Conservation (phyloP, 2,888 invertebrate species). For the Pachycephus smyrnensis region DNA sequence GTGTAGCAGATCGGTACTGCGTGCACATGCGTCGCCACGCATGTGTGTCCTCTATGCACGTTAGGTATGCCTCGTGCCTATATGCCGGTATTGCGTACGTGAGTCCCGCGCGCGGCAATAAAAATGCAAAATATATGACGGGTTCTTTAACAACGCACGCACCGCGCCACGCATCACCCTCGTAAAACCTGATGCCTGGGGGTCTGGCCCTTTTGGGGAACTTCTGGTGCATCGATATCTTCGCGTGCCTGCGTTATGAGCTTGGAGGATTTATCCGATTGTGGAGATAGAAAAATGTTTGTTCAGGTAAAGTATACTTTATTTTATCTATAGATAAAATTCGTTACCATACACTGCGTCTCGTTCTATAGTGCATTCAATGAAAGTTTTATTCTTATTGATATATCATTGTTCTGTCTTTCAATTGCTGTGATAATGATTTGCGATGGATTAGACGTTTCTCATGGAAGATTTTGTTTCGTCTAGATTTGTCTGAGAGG, state of each 20-base stretch:
- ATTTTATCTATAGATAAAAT: too few relatives aligned
- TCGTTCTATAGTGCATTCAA: background rate
- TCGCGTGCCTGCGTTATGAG: background rate
- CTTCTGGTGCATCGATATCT: conserved; percentile 6
- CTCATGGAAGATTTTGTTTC: background rate
- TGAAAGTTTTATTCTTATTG: background rate
- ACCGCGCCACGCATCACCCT: conserved; percentile 32
- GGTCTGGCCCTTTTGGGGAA: background rate
- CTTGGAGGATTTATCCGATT: background rate
- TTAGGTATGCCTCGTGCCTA: background rate
- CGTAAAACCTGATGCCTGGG: conserved; percentile 9
- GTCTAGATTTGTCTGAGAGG: background rate
- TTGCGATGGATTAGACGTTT: background rate
- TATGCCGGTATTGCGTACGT: background rate
- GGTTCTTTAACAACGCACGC: conserved; percentile 43
- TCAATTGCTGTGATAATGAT: background rate
- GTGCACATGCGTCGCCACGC: background rate
- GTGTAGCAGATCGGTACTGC: background rate
- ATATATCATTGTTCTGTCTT: background rate
- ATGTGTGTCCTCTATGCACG: background rate
- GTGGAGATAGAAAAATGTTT: background rate
- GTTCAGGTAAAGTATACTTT: background rate
- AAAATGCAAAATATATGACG: conserved; percentile 59
- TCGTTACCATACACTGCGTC: background rate
- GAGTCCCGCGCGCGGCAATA: conserved; percentile 49